Evolutionary conservation across 2,113 vertebrate genomes (phyloP), one percentile per base, ranked within the genome.

Genomic region (Perccottus glenii): DNA sequence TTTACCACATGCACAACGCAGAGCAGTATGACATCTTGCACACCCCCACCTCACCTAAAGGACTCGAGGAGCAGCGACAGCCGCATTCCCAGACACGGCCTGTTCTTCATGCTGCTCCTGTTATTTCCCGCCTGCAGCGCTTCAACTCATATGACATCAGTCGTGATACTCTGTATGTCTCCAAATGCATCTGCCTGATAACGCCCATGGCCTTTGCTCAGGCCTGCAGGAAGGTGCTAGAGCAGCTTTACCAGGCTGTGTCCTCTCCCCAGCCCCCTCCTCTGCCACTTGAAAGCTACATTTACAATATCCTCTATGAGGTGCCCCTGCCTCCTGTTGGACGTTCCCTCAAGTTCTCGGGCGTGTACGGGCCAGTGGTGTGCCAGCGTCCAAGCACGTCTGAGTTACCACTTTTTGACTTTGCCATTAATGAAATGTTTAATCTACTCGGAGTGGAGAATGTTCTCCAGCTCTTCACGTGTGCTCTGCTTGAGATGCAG

Each of bases 1-100:
- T 99, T 56, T 99, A 99, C 87, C 97, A 98, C 83, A 99, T 99
- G 97, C 98, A 99, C 93, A 99, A 98, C 8, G 98, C 96, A 16
- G 98, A 99, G 75, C 93, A 93, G 85, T 98, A 96, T 63, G 95
- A 98, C 89, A 95, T 96, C 80, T 91, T 97, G 71, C 94, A 94
- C 84, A 88, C 91, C 2, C 88, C 88, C 36, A 85, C 85, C 50
- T 84, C 91, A 67, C 70, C 90, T 38, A 90, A 81, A 82, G 84
- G 77, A 52, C 76, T 87, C 0, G 88, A 85, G 44, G 82, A 81
- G 44, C 82, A 57, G 27, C 67, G 78, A 0, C 81, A 66, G 42
- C 80, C 85, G 74, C 85, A 82, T 80, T 55, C 90, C 77, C 86
- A 86, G 75, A 62, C 87, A 84, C 87, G 82, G 3, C 87, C 91